Base-by-base conservation (phyloP, 23 tunicate species). In the Ciona savignyi region DNA sequence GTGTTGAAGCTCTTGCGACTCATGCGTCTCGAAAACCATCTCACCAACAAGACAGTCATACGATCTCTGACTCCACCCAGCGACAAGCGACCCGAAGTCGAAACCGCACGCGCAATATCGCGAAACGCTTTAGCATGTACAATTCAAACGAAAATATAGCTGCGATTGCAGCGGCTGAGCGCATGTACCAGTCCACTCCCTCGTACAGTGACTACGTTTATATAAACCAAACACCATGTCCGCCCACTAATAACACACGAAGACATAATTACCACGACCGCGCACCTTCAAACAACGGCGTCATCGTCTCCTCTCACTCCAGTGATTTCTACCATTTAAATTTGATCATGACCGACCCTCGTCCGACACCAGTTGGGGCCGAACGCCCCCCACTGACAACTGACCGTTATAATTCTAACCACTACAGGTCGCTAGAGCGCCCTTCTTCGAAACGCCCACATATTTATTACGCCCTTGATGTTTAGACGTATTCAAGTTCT, bases 381-480 rank as follows among this genome's bases (percentile, higher is more conserved):
- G 85, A 80, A 35, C 21, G 83, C 68, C 9, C 75, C 51, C 56
- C 81, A 0, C 11, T 42, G 11, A 9, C 56, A 9, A 15, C 9
- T 42, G 56, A 15, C 56, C 35, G 30, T 20, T 51, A 74, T n/a
- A 19, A 21, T 22, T 9, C 69, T 6, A 60, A 70, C 56, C 51
- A 71, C 3, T 25, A 61, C 31, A 29, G 29, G 27, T 63, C 83
- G 26, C 29, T 60, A 27, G 78, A 74, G 22, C 66, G 66, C 25
- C 65, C 72, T 11, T 32, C 76, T 15, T 30, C 68, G 0, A 73
- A 60, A 22, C 69, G 71, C 1, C 84, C 84, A 25, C 72, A 72
- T 11, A 76, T 85, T 24, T 85, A 62, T 35, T 85, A 85, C 66
- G 75, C 93, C 33, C 51, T 85, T 24, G 93, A 85, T 64, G 93